Conservation (phyloP, 2,113 vertebrate genomes). For the Anoplopoma fimbria region DNA sequence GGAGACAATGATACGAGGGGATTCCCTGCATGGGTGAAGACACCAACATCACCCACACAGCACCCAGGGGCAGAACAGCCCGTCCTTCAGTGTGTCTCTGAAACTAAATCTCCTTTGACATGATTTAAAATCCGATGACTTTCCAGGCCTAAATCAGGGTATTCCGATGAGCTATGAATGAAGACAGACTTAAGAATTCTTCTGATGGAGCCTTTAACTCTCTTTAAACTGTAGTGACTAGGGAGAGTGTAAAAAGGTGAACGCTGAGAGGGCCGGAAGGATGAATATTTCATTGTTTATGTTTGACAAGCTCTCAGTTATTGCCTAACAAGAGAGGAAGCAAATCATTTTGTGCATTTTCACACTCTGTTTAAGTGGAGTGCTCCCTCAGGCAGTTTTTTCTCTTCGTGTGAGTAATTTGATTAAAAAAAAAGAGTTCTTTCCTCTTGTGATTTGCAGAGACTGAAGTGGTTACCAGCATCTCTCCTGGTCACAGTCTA, state of each 20-base stretch:
- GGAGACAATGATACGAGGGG: slow-evolving; percentile 3
- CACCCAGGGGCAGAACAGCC: slow-evolving; percentile 4
- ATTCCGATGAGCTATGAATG: background rate
- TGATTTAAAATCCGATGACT: background rate
- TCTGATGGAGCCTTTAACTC: background rate
- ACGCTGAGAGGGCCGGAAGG: background rate
- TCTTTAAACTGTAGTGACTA: slow-evolving; percentile 26
- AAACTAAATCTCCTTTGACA: background rate
- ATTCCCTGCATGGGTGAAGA: slow-evolving; percentile 26
- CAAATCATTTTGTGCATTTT: slow-evolving; percentile 21
- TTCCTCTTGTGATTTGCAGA: slow-evolving; percentile 15
- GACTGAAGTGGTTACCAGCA: background rate
- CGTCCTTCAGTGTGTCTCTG: background rate
- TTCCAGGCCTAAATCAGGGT: background rate
- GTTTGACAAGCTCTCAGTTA: slow-evolving; percentile 55
- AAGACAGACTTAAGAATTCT: background rate
- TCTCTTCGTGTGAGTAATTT: slow-evolving; percentile 22
- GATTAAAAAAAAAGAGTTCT: background rate
- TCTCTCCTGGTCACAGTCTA: background rate
- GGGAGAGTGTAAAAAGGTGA: slow-evolving; percentile 22
- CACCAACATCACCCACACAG: slow-evolving; percentile 2
- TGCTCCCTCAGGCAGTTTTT: slow-evolving; percentile 39
- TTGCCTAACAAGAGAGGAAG: slow-evolving; percentile 34
- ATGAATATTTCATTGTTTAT: slow-evolving; percentile 50
- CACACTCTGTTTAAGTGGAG: slow-evolving; percentile 38